Percentiles rank a stretch among this genome's conserved stretches.
Conservation (phyloP, 2,113 vertebrate genomes). For the Vulpes ferrilata region DNA sequence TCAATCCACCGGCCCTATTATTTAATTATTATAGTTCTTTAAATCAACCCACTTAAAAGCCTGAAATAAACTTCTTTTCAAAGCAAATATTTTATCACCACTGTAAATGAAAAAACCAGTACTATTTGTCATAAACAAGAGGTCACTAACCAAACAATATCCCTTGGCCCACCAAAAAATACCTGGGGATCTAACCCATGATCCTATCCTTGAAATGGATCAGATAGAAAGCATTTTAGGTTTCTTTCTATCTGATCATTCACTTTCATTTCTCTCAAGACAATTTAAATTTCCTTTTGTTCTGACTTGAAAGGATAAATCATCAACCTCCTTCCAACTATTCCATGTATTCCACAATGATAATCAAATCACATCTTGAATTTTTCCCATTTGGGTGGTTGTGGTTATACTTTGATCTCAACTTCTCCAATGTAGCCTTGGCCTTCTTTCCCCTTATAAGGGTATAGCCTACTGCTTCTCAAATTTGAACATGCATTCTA, state of each 20-base stretch:
- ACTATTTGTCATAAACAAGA: background rate
- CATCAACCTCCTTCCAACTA: background rate
- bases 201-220: background rate
- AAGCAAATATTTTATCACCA: background rate
- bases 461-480: background rate
- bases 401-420: background rate
- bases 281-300: background rate
- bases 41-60: background rate
- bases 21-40: conserved; percentile 35
- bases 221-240: background rate
- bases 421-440: background rate
- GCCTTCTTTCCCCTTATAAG: background rate
- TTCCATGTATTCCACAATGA: background rate
- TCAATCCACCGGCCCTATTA: background rate
- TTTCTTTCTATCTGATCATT: background rate
- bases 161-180: background rate
- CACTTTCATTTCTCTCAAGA: background rate
- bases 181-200: background rate
- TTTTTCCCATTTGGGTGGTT: background rate
- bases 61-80: background rate
- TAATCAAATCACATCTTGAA: background rate
- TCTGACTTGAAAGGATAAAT: background rate
- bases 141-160: background rate
- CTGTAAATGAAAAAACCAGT: background rate
- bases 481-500: background rate